Conservation (phyloP, 2,113 vertebrate genomes). For the Oostethus manadensis region DNA sequence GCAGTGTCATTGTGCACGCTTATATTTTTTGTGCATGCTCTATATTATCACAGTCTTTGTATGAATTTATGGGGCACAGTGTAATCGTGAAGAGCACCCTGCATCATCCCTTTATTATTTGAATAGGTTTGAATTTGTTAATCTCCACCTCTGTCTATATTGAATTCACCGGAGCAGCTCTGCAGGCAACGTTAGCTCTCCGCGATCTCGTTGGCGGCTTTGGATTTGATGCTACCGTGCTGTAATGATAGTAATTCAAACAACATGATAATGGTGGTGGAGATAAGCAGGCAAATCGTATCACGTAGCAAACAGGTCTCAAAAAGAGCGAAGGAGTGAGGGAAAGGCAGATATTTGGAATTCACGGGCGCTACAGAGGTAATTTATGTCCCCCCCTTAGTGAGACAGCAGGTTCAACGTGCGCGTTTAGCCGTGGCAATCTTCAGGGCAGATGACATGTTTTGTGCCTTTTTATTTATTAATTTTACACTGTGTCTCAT, state of each 20-base stretch:
- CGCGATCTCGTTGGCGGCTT: constrained; percentile 41
- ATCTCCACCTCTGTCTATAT: constrained; percentile 57
- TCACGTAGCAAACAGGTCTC: constrained; percentile 60
- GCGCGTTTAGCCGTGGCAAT: constrained; percentile 66
- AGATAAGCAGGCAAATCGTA: constrained; percentile 64
- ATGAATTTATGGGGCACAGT: constrained; percentile 52
- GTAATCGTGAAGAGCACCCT: constrained; percentile 59
- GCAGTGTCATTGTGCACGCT: constrained; percentile 53
- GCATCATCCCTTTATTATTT: constrained; percentile 53
- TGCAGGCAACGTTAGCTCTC: constrained; percentile 46
- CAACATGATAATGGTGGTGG: constrained; percentile 56
- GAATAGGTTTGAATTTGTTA: constrained; percentile 65
- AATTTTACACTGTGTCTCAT: constrained; percentile 70
- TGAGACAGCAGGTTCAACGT: constrained; percentile 56
- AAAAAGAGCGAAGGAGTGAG: constrained; percentile 44
- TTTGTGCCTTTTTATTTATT: constrained; percentile 67
- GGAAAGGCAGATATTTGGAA: constrained; percentile 53
- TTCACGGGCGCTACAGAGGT: constrained; percentile 54
- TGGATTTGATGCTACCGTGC: constrained; percentile 51
- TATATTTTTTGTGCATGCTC: constrained; percentile 38
- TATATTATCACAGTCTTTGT: constrained; percentile 48
- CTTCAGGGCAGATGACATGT: constrained; percentile 69
- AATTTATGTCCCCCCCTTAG: constrained; percentile 61
- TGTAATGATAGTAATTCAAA: constrained; percentile 73
- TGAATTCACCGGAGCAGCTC: constrained; percentile 60